Evolutionary conservation across 2,888 invertebrate genomes (phyloP).

Genomic region (Pseudococcus viburni): DNA sequence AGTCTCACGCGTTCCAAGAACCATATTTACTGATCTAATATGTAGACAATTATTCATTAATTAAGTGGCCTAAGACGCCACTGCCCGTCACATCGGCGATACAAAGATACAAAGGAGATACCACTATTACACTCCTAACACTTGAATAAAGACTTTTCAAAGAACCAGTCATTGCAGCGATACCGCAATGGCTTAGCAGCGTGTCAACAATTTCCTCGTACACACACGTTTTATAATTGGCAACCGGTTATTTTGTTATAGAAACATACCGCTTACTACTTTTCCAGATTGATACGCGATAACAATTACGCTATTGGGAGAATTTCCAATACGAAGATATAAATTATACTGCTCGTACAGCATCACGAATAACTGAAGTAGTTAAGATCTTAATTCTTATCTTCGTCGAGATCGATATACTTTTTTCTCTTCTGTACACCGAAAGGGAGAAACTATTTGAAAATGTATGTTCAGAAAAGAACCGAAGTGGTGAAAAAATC

Average conservation of each 20-base stretch:
- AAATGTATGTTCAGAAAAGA: background rate
- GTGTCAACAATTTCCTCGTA: background rate
- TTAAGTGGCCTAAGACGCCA: background rate
- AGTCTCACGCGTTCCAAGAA: constrained; percentile 1
- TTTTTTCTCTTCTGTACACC: background rate
- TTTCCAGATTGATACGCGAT: constrained; percentile 27
- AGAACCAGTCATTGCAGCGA: background rate
- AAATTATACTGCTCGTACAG: background rate
- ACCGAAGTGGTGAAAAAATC: too few species aligned
- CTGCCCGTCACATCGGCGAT: background rate
- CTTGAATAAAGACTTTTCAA: background rate
- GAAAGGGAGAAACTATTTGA: background rate
- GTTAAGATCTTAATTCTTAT: constrained; percentile 2
- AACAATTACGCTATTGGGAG: background rate
- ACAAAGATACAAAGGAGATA: constrained; percentile 10
- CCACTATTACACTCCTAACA: constrained; percentile 5
- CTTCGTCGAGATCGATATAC: background rate
- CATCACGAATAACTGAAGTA: constrained; percentile 14
- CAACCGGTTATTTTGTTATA: constrained; percentile 36
- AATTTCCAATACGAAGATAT: background rate
- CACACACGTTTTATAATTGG: constrained; percentile 18
- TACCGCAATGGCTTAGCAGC: background rate
- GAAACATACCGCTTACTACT: background rate
- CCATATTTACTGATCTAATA: background rate
- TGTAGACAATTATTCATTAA: constrained; percentile 20